A percentile compares a stretch with the other conserved stretches of the same genome.
Evolutionary conservation across 2,888 invertebrate genomes (phyloP).

Genomic region (Parascotia fuliginaria): DNA sequence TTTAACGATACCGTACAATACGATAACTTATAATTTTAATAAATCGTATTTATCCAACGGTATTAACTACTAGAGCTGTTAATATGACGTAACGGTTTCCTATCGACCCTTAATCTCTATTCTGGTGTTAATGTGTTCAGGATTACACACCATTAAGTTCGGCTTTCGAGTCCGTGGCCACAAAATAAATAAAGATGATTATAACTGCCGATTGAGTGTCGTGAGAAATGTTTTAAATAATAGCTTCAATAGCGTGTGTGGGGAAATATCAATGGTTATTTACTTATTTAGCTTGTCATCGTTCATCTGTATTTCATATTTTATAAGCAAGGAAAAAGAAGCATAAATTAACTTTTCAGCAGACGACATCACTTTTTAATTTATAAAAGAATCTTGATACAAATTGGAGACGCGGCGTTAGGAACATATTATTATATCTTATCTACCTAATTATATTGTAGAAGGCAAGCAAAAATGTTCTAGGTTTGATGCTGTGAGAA

Average conservation of each 20-base stretch:
- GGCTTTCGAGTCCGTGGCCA: slow-evolving; percentile 63
- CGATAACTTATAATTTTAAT: neutral
- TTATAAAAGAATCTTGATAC: too few species aligned
- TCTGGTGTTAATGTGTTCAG: slow-evolving; percentile 75
- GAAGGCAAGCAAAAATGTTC: too few species aligned
- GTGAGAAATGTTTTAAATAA: slow-evolving; percentile 66
- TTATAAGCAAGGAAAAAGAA: too few species aligned
- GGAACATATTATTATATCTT: too few species aligned
- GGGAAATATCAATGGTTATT: neutral
- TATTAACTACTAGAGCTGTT: neutral
- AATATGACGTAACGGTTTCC: slow-evolving; percentile 54
- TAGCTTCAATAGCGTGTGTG: neutral
- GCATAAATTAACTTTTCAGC: too few species aligned
- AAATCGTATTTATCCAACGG: neutral
- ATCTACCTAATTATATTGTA: too few species aligned
- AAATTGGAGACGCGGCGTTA: too few species aligned
- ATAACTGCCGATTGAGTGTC: slow-evolving; percentile 69
- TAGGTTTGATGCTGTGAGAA: too few species aligned
- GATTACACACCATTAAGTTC: slow-evolving; percentile 79
- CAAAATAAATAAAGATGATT: slow-evolving; percentile 83
- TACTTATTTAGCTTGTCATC: neutral
- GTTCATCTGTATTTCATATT: too few species aligned
- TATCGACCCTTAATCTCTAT: slow-evolving; percentile 69
- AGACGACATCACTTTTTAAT: too few species aligned
- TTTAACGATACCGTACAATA: neutral